Evolutionary conservation across 2,797 vertebrate genomes (phyloP), one percentile per base, ranked within the genome.

Genomic region (Sebastes minor): DNA sequence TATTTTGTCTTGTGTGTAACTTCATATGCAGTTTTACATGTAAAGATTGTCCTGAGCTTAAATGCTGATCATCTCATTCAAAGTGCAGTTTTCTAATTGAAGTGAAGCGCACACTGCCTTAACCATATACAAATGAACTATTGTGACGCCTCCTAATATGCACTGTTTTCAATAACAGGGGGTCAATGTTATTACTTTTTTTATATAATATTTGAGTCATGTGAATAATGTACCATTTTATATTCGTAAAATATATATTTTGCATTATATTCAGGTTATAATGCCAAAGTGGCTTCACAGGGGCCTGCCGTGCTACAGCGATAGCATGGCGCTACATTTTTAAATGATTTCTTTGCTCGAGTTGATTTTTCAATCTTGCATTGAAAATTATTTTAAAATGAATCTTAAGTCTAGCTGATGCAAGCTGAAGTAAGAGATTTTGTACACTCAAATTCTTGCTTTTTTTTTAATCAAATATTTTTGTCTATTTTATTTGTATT

Each of bases 1-100:
- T 80, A 4, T 59, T 76, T 56, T 59, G 46, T 69, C 38, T 35
- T 52, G 63, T 81, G 56, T 86, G 22, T 66, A 52, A 35, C 68
- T 59, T 68, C 30, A 22, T 78, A 60, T 78, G 76, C 55, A 70
- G 61, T 81, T 85, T 75, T 66, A 76, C 72, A 64, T 64, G 42
- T 28, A 68, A 28, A 42, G 5, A 66, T 25, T 38, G 25, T 77
- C 59, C 53, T 30, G 35, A 79, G 72, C 76, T 79, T 35, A 52
- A 27, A 78, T 55, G 66, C 71, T 38, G 66, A 91, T 94, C 92
- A 94, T 94, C 92, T 94, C 92, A 90, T 79, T 69, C 86, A 63
- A 81, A 78, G 74, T 73, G 83, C 84, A 71, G 64, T 74, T 88
- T 80, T 85, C 74, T 77, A 64, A 60, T 38, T 25, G 42, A 82